A percentile compares a stretch with the other conserved stretches of the same genome.
Conservation (phyloP, 2,113 vertebrate genomes). For the Motacilla tschutschensis region DNA sequence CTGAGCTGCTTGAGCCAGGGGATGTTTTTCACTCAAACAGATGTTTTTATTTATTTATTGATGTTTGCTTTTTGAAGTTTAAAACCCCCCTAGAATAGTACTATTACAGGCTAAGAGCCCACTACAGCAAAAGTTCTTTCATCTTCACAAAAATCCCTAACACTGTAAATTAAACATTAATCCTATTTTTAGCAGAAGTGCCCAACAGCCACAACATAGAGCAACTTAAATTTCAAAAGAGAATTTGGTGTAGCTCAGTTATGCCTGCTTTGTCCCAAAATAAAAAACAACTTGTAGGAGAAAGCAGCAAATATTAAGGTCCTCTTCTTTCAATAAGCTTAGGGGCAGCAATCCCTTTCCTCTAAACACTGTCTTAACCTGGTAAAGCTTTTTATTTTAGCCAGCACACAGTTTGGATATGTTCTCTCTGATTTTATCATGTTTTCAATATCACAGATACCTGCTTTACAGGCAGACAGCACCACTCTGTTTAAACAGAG, state of each 20-base stretch:
- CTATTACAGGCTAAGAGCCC: background rate
- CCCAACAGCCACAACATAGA: slow-evolving; percentile 10
- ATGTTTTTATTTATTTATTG: background rate
- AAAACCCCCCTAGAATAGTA: background rate
- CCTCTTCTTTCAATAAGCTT: background rate
- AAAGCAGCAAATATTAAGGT: background rate
- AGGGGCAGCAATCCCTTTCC: background rate
- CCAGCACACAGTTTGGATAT: background rate
- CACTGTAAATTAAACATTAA: slow-evolving; percentile 52
- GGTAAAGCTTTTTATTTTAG: background rate
- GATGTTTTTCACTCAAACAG: background rate
- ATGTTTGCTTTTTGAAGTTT: slow-evolving; percentile 38
- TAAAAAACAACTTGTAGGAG: background rate
- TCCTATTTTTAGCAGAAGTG: slow-evolving; percentile 31
- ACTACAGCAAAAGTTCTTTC: background rate
- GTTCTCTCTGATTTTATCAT: background rate
- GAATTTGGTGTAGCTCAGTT: background rate
- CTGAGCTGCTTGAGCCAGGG: background rate
- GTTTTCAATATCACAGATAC: background rate
- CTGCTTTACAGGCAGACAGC: background rate
- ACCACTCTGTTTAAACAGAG: background rate
- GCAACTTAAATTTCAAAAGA: background rate
- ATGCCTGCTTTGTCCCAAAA: background rate
- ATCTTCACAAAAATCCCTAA: slow-evolving; percentile 34
- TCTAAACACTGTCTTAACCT: background rate